Percentiles rank a stretch among this genome's conserved stretches.
Evolutionary conservation across 2,113 vertebrate species (phyloP).

Genomic region (Gymnarchus niloticus): DNA sequence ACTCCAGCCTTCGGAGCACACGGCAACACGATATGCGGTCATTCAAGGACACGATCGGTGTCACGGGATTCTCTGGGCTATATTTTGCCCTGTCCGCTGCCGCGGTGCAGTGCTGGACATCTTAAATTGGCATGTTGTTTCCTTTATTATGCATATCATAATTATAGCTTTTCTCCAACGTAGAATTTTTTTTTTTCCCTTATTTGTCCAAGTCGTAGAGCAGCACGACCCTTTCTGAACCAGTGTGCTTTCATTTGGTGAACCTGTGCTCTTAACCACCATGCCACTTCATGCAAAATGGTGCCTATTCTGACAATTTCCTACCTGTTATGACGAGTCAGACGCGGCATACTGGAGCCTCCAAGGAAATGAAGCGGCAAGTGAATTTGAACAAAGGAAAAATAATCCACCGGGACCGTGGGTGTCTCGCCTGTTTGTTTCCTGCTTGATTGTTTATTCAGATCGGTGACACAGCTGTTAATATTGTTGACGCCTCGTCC

Average conservation of each 20-base stretch:
- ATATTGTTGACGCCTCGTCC: constrained; percentile 28
- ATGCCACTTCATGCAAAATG: background rate
- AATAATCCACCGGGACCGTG: too few species aligned
- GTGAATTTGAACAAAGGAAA: background rate
- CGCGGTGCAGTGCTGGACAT: background rate
- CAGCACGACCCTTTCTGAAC: background rate
- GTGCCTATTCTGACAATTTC: too few species aligned
- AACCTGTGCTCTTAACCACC: background rate
- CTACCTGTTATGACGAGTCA: background rate
- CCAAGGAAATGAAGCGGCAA: background rate
- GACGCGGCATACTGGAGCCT: background rate
- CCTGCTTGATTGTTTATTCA: background rate
- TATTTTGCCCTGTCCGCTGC: background rate
- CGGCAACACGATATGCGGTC: background rate
- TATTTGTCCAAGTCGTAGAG: background rate
- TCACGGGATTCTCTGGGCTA: background rate
- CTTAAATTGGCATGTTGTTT: background rate
- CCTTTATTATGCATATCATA: background rate
- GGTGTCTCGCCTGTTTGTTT: constrained; percentile 4
- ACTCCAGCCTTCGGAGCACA: background rate
- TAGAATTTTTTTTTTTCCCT: background rate
- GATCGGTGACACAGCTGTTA: background rate
- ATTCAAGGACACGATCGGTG: background rate
- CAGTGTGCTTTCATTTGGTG: background rate
- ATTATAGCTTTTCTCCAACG: background rate